These are phyloP conservation scores for Drosophila percnosoma DNA, from an alignment of 2,888 invertebrate species.

Conservation along the genomic window DNA sequence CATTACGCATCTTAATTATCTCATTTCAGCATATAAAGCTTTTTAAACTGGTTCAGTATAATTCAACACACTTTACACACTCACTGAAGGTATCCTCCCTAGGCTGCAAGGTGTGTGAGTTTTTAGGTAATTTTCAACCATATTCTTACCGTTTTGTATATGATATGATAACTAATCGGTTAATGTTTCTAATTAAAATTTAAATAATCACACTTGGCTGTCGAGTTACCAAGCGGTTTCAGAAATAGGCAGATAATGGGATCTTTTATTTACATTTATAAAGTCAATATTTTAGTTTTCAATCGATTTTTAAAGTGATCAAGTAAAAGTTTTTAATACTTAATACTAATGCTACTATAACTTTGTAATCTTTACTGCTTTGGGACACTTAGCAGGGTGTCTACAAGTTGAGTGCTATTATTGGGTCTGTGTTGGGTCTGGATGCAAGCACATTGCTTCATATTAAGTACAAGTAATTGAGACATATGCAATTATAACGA, in stretches of 20 bases:
- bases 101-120: neutral
- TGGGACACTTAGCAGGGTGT: neutral
- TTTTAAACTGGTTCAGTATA: constrained; percentile 10
- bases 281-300: neutral
- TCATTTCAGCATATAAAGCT: constrained; percentile 38
- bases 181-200: neutral
- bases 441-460: neutral
- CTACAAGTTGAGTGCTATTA: neutral
- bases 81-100: neutral
- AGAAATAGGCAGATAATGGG: neutral
- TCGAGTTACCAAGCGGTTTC: neutral
- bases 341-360: neutral
- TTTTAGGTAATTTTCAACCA: neutral
- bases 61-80: neutral
- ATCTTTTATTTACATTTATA: too few species aligned
- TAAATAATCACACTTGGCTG: neutral
- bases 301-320: neutral
- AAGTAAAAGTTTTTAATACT: neutral
- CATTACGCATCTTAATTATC: constrained; percentile 63
- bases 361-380: neutral
- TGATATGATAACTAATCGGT: neutral
- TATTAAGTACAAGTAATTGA: constrained; percentile 25
- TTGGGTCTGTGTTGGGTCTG: neutral
- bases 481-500: constrained; percentile 21
- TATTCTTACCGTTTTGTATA: neutral